A percentile compares a stretch with the other conserved stretches of the same genome.
Conservation (phyloP, 2,888 invertebrate genomes). For the Pedicia rivosa region DNA sequence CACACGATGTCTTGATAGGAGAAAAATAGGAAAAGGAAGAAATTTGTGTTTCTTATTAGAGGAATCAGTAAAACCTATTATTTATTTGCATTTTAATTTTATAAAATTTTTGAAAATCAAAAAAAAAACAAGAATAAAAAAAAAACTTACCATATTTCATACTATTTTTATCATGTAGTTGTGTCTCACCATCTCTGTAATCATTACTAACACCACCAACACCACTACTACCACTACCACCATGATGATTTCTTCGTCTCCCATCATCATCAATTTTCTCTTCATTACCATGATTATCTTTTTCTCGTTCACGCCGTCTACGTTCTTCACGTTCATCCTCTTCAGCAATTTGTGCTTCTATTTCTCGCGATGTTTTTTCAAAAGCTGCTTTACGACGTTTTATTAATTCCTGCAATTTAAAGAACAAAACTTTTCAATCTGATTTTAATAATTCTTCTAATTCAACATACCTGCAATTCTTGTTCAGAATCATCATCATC, state of each 20-base stretch:
- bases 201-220: conserved; percentile 12
- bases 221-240: conserved; percentile 6
- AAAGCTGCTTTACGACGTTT: conserved; percentile 49
- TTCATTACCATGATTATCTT: conserved; percentile 10
- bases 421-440: conserved; percentile 4
- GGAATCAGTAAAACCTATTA: too few species aligned
- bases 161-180: conserved; percentile 22
- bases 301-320: conserved; percentile 18
- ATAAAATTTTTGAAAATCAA: too few species aligned
- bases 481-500: conserved; percentile 47
- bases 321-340: conserved; percentile 39
- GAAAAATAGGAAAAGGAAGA: too few species aligned
- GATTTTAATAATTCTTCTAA: background rate
- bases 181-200: conserved; percentile 23
- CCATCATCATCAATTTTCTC: conserved; percentile 10
- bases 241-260: conserved; percentile 6
- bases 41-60: too few species aligned
- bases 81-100: too few species aligned
- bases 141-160: conserved; percentile 24
- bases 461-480: conserved; percentile 52
- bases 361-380: conserved; percentile 57
- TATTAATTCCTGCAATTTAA: conserved; percentile 35
- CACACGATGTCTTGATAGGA: too few species aligned
- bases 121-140: too few species aligned
- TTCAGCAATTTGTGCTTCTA: conserved; percentile 49